These are phyloP conservation scores for Isurus oxyrinchus DNA, from an alignment of 2,113 vertebrate genomes.

Conservation along the genomic window DNA sequence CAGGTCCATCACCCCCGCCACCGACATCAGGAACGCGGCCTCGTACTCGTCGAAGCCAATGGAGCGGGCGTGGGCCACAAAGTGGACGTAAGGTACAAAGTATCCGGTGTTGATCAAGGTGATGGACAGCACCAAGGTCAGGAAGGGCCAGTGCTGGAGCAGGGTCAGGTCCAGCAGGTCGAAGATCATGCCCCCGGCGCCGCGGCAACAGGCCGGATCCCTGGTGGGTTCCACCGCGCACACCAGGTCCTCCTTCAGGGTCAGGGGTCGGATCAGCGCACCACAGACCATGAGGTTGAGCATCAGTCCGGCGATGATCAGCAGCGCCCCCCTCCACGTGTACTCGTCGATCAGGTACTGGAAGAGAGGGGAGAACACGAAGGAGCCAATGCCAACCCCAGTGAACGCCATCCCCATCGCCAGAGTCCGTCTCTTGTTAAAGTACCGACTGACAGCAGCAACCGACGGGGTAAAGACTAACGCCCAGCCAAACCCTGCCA, in stretches of 20 bases:
- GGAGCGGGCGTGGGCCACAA: slow-evolving; percentile 71
- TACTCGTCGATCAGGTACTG: slow-evolving; percentile 69
- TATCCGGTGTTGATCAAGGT: slow-evolving; percentile 71
- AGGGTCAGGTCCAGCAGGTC: slow-evolving; percentile 60
- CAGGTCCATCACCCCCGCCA: slow-evolving; percentile 65
- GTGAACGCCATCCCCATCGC: slow-evolving; percentile 69
- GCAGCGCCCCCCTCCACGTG: slow-evolving; percentile 74
- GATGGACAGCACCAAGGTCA: slow-evolving; percentile 64
- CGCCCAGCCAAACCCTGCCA: slow-evolving; percentile 77
- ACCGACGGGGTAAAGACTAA: slow-evolving; percentile 77
- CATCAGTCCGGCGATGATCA: slow-evolving; percentile 70
- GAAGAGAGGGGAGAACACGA: slow-evolving; percentile 73
- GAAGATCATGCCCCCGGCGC: neutral
- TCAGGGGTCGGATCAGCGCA: slow-evolving; percentile 64
- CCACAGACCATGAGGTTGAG: slow-evolving; percentile 74
- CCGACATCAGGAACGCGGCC: slow-evolving; percentile 71
- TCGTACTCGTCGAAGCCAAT: slow-evolving; percentile 62
- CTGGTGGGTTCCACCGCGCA: rapidly evolving
- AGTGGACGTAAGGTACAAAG: slow-evolving; percentile 79
- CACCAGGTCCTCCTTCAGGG: slow-evolving; percentile 28
- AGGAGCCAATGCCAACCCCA: slow-evolving; percentile 73
- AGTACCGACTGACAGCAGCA: slow-evolving; percentile 70
- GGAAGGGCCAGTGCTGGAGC: slow-evolving; percentile 63
- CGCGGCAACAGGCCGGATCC: neutral
- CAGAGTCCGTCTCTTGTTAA: slow-evolving; percentile 59